Evolutionary conservation across 2,113 vertebrate species (phyloP), one percentile per base, ranked within the genome.

Genomic region (Nycticorax nycticorax): DNA sequence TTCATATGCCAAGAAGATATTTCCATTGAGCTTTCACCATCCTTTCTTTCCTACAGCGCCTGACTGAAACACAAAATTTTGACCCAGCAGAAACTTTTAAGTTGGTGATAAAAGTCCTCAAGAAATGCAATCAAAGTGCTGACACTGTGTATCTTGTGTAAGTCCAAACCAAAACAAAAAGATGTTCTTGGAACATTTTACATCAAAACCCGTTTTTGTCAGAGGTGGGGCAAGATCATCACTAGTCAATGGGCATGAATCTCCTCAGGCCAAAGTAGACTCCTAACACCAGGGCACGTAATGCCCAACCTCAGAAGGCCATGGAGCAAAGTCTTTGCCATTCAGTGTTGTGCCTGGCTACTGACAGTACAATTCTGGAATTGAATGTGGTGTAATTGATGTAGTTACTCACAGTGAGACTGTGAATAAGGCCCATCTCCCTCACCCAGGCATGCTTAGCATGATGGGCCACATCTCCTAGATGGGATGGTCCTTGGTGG

Each of bases 121-220:
- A 75, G 76, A 89, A 28, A 52, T 97, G 95, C 69, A 95, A n/a
- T 20, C 76, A 50, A 19, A 96, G 93, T 53, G 96, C 77, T 55
- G 92, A 92, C n/a, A 97, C 72, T 27, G 82, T 95, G 35, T 97
- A 93, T 63, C 87, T 73, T 92, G 81, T 89, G 94, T 96, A 72
- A 77, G 76, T 74, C 8, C 9, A 57, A 66, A 20, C 15, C 20
- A 22, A 33, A 48, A 32, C 6, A 27, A 18, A 45, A 30, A 47
- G 32, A 32, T 62, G 16, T 33, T 68, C 53, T 47, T 16, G 52
- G 52, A 41, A 68, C n/a, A 69, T 57, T 69, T 79, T 73, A 62
- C 59, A 63, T 33, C 37, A 64, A 78, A 64, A 27, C 30, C 4
- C 0, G 8, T 41, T 66, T 69, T 82, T 69, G 28, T 39, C 69